Evolutionary conservation across 2,888 invertebrate species (phyloP), one percentile per base, ranked within the genome.

Genomic region (Parochlus steinenii): DNA sequence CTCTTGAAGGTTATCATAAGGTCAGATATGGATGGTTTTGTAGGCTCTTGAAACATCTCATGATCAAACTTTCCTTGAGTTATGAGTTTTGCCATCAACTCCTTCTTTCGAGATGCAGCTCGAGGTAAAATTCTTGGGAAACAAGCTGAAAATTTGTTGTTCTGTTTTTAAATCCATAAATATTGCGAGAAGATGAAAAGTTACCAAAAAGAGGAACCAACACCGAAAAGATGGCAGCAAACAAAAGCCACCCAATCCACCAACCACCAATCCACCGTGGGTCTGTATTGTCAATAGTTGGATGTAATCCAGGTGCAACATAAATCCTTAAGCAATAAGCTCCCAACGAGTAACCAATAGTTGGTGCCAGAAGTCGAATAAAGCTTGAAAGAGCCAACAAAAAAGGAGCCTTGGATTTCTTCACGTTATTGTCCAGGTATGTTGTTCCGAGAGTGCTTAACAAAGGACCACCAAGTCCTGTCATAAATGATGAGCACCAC

Each of bases 201-300:
- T n/a, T 22, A 22, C 22, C 22, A 22, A 74, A 49, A 2, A 74
- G 49, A n/a, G 68, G 59, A 0, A 69, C 65, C 31, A 69, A 63
- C 6, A 70, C 40, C 33, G 67, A 58, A 22, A 70, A 55, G 1
- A 67, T 49, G 5, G 61, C 48, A 8, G 65, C 66, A 16, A 71
- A 49, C 23, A 71, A 60, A 18, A 71, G 59, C 67, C 71, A 73
- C 1, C 72, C 74, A n/a, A 73, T 46, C 75, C 75, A 76, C 75
- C 75, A 76, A 5, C 75, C 74, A 2, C 75, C 75, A 16, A 75
- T 55, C 75, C 75, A 76, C 43, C 73, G 60, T 3, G 74, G 73
- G 53, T 74, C 74, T 24, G 58, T 57, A 37, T 58, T 66, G 12
- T 58, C 61, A 33, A 74, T 67, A 1, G 64, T 65, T 5, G 68